Conservation (phyloP, 2,888 invertebrate species). For the Parascotia fuliginaria region DNA sequence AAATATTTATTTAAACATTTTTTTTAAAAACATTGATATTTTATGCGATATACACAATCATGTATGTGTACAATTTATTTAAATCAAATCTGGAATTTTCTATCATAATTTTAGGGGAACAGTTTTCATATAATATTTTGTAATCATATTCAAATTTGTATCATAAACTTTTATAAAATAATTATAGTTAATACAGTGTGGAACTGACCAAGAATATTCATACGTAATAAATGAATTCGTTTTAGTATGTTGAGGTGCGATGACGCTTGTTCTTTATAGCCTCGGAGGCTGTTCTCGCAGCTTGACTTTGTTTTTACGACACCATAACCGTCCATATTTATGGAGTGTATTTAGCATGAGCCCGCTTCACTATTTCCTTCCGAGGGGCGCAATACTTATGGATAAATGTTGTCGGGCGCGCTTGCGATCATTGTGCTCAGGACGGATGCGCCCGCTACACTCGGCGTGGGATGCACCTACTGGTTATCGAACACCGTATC, state of each 20-base stretch:
- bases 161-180: constrained; percentile 31
- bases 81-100: constrained; percentile 10
- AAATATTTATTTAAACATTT: constrained; percentile 4
- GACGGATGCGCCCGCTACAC: constrained; percentile 36
- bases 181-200: constrained; percentile 34
- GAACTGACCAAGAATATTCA: constrained; percentile 41
- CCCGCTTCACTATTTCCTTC: constrained; percentile 70
- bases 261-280: constrained; percentile 69
- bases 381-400: constrained; percentile 69
- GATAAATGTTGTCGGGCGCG: constrained; percentile 56
- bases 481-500: constrained; percentile 80
- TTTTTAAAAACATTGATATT: constrained; percentile 1
- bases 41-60: constrained; percentile 10
- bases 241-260: constrained; percentile 52
- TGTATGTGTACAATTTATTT: constrained; percentile 4
- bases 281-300: constrained; percentile 71
- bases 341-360: constrained; percentile 77
- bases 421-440: constrained; percentile 58
- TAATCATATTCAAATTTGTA: constrained; percentile 29
- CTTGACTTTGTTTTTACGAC: constrained; percentile 82
- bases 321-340: constrained; percentile 78
- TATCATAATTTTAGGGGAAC: constrained; percentile 7
- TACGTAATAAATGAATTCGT: constrained; percentile 48
- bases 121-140: constrained; percentile 6
- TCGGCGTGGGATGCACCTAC: constrained; percentile 79